Evolutionary conservation across 2,113 vertebrate genomes (phyloP).

Genomic region (Nannospalax galili): DNA sequence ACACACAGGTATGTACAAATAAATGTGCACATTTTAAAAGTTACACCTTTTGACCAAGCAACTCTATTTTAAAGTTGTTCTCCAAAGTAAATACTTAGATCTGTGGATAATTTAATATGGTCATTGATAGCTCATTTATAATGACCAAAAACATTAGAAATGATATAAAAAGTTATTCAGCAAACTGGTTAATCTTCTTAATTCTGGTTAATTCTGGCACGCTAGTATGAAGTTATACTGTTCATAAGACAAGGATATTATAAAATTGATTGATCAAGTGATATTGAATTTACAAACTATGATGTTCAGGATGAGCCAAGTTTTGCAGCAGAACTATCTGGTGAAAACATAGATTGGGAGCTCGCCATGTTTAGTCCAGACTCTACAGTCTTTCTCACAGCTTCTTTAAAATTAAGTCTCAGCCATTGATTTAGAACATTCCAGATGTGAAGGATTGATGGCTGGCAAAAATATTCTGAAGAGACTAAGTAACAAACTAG

Average conservation of each 20-base stretch:
- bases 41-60: not conserved
- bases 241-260: constrained; percentile 15
- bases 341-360: not conserved
- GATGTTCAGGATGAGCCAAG: not conserved
- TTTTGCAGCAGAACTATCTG: constrained; percentile 35
- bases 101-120: not conserved
- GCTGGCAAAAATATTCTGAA: not conserved
- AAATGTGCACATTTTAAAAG: not conserved
- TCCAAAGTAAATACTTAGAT: constrained; percentile 4
- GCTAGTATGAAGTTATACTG: constrained; percentile 21
- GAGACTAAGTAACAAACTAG: not conserved
- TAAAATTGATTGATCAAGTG: not conserved
- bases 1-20: not conserved
- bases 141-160: constrained; percentile 42
- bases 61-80: constrained; percentile 4
- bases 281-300: constrained; percentile 15
- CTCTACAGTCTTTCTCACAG: not conserved
- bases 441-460: constrained; percentile 14
- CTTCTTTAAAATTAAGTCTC: constrained; percentile 1
- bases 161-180: not conserved
- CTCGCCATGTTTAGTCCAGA: not conserved
- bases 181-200: constrained; percentile 11
- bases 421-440: constrained; percentile 11
- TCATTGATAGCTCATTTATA: constrained; percentile 14
- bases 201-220: constrained; percentile 49